Evolutionary conservation across 2,113 vertebrate genomes (phyloP).

Genomic region (Engystomops pustulosus): DNA sequence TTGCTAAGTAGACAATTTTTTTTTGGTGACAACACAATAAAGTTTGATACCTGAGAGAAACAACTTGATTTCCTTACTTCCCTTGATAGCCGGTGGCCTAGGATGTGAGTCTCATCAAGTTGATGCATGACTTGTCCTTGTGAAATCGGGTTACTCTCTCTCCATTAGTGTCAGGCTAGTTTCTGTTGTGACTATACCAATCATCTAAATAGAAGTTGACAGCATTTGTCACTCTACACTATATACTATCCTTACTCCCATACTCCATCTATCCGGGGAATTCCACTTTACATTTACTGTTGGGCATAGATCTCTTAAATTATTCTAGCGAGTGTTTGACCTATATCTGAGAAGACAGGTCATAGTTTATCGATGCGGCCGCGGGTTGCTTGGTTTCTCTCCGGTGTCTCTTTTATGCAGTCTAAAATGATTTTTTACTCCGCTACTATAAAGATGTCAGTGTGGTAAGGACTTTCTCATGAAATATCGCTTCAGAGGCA

Average conservation of each 20-base stretch:
- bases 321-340: constrained; percentile 17
- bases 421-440: constrained; percentile 24
- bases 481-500: constrained; percentile 1
- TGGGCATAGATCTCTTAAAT: constrained; percentile 28
- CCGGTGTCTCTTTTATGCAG: constrained; percentile 25
- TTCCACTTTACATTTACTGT: constrained; percentile 39
- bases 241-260: constrained; percentile 11
- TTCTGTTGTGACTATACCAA: not conserved
- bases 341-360: constrained; percentile 40
- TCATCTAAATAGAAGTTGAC: constrained; percentile 30
- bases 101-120: constrained; percentile 31
- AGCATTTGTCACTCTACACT: constrained; percentile 30
- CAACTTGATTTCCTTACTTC: not conserved
- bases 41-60: constrained; percentile 6
- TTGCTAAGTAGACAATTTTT: constrained; percentile 13
- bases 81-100: not conserved
- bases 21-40: constrained; percentile 1
- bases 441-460: constrained; percentile 25
- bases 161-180: not conserved
- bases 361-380: constrained; percentile 29
- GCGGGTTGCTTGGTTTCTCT: not conserved
- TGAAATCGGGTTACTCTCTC: constrained; percentile 19
- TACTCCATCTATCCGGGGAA: not conserved
- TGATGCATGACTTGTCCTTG: constrained; percentile 33
- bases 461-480: constrained; percentile 2